A percentile compares a stretch with the other conserved stretches of the same genome.
These are phyloP conservation scores for Theristus sp. DNA, from an alignment of 2,888 invertebrate genomes.

Conservation along the genomic window DNA sequence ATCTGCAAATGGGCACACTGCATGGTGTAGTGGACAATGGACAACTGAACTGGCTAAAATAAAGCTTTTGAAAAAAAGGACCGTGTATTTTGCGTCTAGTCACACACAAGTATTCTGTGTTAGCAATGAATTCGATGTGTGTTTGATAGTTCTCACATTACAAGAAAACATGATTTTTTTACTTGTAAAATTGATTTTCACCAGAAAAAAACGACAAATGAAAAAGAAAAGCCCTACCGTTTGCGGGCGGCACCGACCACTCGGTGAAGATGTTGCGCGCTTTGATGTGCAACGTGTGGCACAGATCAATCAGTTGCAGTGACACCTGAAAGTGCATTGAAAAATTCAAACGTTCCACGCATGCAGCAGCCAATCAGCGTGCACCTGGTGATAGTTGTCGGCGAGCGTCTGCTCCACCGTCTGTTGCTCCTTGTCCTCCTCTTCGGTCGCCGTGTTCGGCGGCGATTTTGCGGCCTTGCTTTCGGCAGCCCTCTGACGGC, in stretches of 20 bases:
- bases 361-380: too few species aligned
- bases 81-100: neutral
- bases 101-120: too few species aligned
- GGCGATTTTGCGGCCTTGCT: neutral
- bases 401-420: neutral
- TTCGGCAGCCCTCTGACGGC: neutral
- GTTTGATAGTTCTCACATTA: too few species aligned
- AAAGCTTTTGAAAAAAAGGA: too few species aligned
- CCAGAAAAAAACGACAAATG: too few species aligned
- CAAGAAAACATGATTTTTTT: too few species aligned
- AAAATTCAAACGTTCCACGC: too few species aligned
- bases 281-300: slow-evolving; percentile 85
- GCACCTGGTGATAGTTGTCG: slow-evolving; percentile 9
- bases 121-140: too few species aligned
- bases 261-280: slow-evolving; percentile 62
- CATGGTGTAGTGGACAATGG: neutral
- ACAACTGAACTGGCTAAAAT: neutral
- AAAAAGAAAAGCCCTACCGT: too few species aligned
- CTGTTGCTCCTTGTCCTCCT: neutral
- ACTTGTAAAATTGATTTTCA: too few species aligned
- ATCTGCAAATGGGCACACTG: neutral
- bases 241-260: too few species aligned
- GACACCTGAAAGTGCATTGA: too few species aligned
- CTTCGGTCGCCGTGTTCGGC: neutral
- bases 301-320: slow-evolving; percentile 63